A percentile compares a stretch with the other conserved stretches of the same genome.
phyloP scores from a whole-genome alignment of 2,113 vertebrate species.

The Hypanus sabinus region DNA sequence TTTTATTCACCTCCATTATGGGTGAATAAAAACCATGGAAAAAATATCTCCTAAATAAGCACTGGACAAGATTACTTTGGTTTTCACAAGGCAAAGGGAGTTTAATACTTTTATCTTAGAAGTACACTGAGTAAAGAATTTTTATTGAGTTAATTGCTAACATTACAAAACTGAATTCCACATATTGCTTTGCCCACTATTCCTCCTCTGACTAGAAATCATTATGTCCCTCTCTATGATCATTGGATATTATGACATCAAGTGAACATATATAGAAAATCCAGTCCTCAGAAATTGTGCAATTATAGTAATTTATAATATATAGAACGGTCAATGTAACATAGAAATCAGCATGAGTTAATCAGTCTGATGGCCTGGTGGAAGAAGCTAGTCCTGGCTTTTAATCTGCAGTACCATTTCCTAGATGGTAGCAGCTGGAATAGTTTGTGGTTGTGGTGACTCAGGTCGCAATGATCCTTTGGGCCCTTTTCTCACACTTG shows the following conservation, averaged over 20 bases:
- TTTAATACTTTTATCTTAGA: background rate
- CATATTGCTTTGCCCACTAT: background rate
- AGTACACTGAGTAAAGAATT: background rate
- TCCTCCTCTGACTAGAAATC: background rate
- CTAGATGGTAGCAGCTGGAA: too few species aligned
- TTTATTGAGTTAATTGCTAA: background rate
- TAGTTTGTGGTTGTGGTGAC: too few species aligned
- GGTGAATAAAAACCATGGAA: background rate
- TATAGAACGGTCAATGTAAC: too few species aligned
- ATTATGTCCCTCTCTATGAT: background rate
- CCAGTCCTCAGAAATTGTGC: background rate
- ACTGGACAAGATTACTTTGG: background rate
- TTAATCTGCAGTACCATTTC: too few species aligned
- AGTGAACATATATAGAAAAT: background rate
- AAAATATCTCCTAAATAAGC: background rate
- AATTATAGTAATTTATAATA: too few species aligned
- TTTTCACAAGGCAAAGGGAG: background rate
- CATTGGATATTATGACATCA: background rate
- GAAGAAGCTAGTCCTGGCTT: too few species aligned
- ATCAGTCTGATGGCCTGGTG: too few species aligned
- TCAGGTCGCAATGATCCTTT: too few species aligned
- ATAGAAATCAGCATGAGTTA: too few species aligned
- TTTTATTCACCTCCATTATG: background rate
- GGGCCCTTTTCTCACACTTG: too few species aligned
- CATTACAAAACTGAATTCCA: background rate